Evolutionary conservation across 2,113 vertebrate species (phyloP), one percentile per base, ranked within the genome.

Genomic region (Syngnathus scovelli): DNA sequence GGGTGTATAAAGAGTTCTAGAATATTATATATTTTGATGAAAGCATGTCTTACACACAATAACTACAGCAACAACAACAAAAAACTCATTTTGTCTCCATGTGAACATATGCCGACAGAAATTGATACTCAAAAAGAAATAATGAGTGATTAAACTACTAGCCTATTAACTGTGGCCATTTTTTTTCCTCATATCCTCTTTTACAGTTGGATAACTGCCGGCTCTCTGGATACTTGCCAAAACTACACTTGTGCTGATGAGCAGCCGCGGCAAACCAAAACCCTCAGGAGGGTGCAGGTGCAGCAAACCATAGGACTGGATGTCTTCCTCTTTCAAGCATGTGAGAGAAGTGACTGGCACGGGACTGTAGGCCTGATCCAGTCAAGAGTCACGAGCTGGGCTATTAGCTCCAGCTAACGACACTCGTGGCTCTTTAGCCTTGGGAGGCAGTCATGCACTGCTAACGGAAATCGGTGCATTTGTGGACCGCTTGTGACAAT

Each of bases 241-340:
- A 12, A 44, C 70, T 67, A 69, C 81, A 86, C 82, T 89, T 77
- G 62, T 59, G 65, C 62, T 88, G 83, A 92, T 88, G 84, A 89
- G 66, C 84, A 71, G 79, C 55, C 60, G 66, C 74, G 67, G 80
- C 48, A 61, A 56, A 67, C 44, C 13, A 33, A 52, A 75, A 82
- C 66, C 76, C 81, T 73, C 65, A 36, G 39, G 73, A 81, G 74
- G 52, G 54, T 65, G 36, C n/a, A 19, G 5, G 1, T 3, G 3
- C 49, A 18, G n/a, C 39, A 16, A 23, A 18, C 46, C 56, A n/a
- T 33, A 62, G 21, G 6, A 19, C 9, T 46, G 5, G 19, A 5
- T 19, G 38, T 10, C 23, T 46, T n/a, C 5, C 56, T 59, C 6
- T 48, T 61, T 23, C 18, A 10, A 55, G 27, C 64, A 64, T 46